Base-by-base conservation (phyloP, 2,888 invertebrate species). In the Dynastes grantii region DNA sequence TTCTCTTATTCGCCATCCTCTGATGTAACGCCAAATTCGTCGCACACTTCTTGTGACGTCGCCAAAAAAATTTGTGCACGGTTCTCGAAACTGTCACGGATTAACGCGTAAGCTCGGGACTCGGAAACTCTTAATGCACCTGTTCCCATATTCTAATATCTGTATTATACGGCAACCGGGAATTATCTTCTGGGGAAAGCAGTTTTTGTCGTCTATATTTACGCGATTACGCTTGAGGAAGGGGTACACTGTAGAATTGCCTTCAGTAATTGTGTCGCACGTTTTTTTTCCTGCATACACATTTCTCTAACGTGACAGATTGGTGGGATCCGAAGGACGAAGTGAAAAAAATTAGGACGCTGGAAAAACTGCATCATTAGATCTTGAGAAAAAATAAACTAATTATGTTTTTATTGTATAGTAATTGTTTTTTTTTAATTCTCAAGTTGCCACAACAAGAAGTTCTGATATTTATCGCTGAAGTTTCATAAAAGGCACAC, bases 71-170 rank as follows among this genome's bases (percentile, higher is more conserved):
- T 29, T 53, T 11, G 55, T 55, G 29, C 37, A 32, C 6, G 45
- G 49, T 61, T 73, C 49, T 45, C 45, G 63, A 76, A 79, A 79
- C 76, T 79, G 79, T 79, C 79, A 79, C 68, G 78, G 75, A 67
- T 76, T 49, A 73, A 73, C 40, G 32, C 27, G 61, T 63, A 75
- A 78, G 37, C 78, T 53, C 27, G 22, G 27, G 6, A 40, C 61
- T 13, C 40, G 22, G 22, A 45, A 75, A 61, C 71, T 71, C 61
- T 67, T 61, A 79, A 63, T 49, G 76, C 79, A 79, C 79, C 79
- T 79, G 79, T 79, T 76, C 61, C 70, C 58, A 29, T 67, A 68
- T 4, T 32, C 32, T 64, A 64, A n/a, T n/a, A 65, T 37, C 65
- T 40, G 64, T 64, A 37, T 22, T 55, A 32, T 32, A 37, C 32